Evolutionary conservation across 2,113 vertebrate genomes (phyloP), one percentile per base, ranked within the genome.

Genomic region (Sinocyclocheilus anophthalmus): DNA sequence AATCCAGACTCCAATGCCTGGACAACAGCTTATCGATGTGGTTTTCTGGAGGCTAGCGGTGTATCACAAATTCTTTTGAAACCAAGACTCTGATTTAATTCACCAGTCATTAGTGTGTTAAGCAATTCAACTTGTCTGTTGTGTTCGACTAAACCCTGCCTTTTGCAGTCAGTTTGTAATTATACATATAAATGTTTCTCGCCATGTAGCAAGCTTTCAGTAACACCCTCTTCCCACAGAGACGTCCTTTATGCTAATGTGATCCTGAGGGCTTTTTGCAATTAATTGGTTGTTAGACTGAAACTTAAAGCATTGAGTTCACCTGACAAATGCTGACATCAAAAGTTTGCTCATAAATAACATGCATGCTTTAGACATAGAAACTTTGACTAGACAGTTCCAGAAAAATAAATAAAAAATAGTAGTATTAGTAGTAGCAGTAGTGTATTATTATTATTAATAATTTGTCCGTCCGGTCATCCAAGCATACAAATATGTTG

Each of bases 1-100:
- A 93, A 92, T 93, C 87, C 86, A 88, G 72, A 91, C 87, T 89
- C 87, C 85, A 87, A 83, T 22, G 76, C 83, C 77, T 90, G 81
- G 91, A 81, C 81, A 76, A 2, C 81, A 85, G 88, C 18, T 88
- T 88, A 90, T 84, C 90, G 88, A 92, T 83, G 88, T 45, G 37
- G 37, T 72, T 22, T n/a, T 37, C 30, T 89, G 39, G 77, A 76
- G 85, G 84, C 87, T 61, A 13, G 50, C 37, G 59, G 59, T 87
- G 63, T 77, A 77, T 45, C 22, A 78, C 26, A 76, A 4, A 59
- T 22, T 55, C 24, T 8, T 76, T 77, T 75, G 57, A 86, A 84
- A 73, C 20, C 69, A n/a, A 81, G 69, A 37, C 45, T 80, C 55
- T 39, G 45, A 75, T 76, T 82, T 73, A 73, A 89, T 55, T 63